A percentile compares a stretch with the other conserved stretches of the same genome.
These are phyloP conservation scores for Montipora capitata DNA, from an alignment of 92 coral and sea anemone genomes.

Conservation along the genomic window DNA sequence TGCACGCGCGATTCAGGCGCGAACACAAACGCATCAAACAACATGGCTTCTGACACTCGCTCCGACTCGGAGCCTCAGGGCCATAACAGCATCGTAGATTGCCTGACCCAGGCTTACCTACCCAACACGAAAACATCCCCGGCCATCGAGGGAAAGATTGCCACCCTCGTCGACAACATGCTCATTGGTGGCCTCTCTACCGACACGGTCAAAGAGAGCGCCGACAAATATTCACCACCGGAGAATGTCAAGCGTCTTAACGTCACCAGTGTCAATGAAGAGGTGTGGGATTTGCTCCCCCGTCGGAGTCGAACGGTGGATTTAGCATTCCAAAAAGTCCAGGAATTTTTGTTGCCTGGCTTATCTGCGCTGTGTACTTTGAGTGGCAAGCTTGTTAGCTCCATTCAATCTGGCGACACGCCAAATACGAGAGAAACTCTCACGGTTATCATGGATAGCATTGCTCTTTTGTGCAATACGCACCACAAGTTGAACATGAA, in stretches of 20 bases:
- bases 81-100: too few species aligned
- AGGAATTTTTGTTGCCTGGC: slow-evolving; percentile 66
- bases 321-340: slow-evolving; percentile 62
- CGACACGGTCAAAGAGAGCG: slow-evolving; percentile 65
- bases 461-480: slow-evolving; percentile 59
- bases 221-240: slow-evolving; percentile 68
- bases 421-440: slow-evolving; percentile 54
- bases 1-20: too few species aligned
- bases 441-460: slow-evolving; percentile 71
- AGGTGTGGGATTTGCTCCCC: too few species aligned
- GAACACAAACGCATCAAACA: too few species aligned
- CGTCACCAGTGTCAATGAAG: slow-evolving; percentile 60
- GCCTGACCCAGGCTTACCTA: too few species aligned
- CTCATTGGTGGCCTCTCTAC: slow-evolving; percentile 2
- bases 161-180: not conserved
- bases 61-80: too few species aligned
- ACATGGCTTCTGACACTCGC: too few species aligned
- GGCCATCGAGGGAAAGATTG: too few species aligned
- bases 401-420: slow-evolving; percentile 42
- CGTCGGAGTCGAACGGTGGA: slow-evolving; percentile 10
- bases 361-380: slow-evolving; percentile 60
- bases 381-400: slow-evolving; percentile 8
- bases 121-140: too few species aligned
- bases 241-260: slow-evolving; percentile 45
- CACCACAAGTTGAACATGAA: slow-evolving; percentile 62